Evolutionary conservation across 2,113 vertebrate species (phyloP).

Genomic region (Odontesthes bonariensis): DNA sequence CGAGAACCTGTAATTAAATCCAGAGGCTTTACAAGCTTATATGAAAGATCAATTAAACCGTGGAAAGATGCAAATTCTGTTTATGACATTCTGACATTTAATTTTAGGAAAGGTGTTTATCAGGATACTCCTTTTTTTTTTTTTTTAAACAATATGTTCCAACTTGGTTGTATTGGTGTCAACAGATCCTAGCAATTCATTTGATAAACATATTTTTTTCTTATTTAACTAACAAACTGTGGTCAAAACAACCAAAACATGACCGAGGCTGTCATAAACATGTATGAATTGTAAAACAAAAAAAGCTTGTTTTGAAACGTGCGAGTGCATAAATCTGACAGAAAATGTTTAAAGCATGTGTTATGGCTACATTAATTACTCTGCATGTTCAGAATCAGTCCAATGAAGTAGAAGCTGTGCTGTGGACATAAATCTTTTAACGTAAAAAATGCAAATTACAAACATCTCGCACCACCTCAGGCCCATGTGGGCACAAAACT

Average conservation of each 20-base stretch:
- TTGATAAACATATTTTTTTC: background rate
- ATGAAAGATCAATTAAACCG: too few species aligned
- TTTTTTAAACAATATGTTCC: too few species aligned
- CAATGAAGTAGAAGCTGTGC: background rate
- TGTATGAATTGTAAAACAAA: background rate
- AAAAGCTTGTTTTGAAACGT: slow-evolving; percentile 19
- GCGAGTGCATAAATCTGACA: background rate
- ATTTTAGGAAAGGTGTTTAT: too few species aligned
- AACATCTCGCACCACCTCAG: slow-evolving; percentile 4
- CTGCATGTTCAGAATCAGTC: background rate
- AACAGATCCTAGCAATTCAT: too few species aligned
- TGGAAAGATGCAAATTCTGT: too few species aligned
- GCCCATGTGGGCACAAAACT: background rate
- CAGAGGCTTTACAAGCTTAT: too few species aligned
- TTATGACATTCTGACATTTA: too few species aligned
- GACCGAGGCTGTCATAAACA: slow-evolving; percentile 8
- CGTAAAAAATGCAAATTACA: background rate
- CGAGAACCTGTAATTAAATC: too few species aligned
- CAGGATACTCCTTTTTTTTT: too few species aligned
- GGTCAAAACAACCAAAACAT: slow-evolving; percentile 7
- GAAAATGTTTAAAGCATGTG: background rate
- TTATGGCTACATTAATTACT: background rate
- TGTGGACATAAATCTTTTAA: slow-evolving; percentile 28
- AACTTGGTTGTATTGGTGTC: too few species aligned
- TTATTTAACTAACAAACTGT: background rate